Evolutionary conservation across 1,140 invertebrate species (phyloP).

Genomic region (Conus ventricosus): DNA sequence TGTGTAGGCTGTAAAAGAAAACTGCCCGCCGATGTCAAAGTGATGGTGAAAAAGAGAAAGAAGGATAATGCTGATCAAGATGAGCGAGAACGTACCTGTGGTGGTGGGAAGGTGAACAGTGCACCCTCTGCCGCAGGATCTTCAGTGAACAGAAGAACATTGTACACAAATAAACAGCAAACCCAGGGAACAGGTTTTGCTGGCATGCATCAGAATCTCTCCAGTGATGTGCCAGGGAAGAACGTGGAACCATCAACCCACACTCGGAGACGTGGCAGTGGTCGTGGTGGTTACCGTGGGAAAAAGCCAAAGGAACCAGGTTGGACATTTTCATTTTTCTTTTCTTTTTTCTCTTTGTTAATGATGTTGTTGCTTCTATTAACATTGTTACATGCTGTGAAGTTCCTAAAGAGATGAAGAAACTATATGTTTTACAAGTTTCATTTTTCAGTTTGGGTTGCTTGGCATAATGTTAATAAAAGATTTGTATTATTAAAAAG

Average conservation of each 20-base stretch:
- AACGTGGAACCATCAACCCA: background rate
- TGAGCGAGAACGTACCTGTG: background rate
- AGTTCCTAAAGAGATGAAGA: no score
- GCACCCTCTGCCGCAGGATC: background rate
- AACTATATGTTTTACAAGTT: no score
- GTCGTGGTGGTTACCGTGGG: conserved; percentile 27
- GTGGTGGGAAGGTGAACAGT: conserved; percentile 1
- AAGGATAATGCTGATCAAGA: conserved; percentile 14
- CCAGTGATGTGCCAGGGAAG: background rate
- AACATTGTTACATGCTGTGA: no score
- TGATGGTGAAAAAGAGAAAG: conserved; percentile 30
- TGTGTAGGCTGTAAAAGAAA: conserved; percentile 55
- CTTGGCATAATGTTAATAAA: no score
- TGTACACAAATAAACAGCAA: conserved; percentile 11
- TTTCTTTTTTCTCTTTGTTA: background rate
- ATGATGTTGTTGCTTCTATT: no score
- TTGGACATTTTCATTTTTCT: background rate
- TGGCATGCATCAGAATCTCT: background rate
- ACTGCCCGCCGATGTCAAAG: conserved; percentile 48
- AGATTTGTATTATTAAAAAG: no score
- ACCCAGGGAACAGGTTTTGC: background rate
- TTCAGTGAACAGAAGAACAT: background rate
- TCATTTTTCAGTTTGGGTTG: no score
- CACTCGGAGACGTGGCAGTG: conserved; percentile 31
- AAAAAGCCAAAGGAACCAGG: conserved; percentile 31